Evolutionary conservation across 2,797 vertebrate species (phyloP), one percentile per base, ranked within the genome.

Genomic region (Micropoecilia bifurca): DNA sequence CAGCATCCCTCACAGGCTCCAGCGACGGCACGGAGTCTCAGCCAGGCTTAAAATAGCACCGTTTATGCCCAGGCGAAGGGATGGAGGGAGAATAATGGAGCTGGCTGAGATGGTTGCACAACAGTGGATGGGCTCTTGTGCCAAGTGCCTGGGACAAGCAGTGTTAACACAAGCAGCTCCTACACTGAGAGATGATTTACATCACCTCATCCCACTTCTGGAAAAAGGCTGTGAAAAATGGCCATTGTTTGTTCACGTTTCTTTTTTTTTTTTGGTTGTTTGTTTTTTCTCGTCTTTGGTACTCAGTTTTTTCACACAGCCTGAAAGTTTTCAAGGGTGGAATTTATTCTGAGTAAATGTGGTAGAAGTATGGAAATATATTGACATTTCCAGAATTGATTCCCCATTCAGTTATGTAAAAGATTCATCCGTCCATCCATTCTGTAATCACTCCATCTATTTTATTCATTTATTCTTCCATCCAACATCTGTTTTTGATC

Each of bases 41-140:
- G 91, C 81, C 33, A 84, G 78, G 88, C 90, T 92, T 94, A 95
- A 95, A 95, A 95, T 95, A 95, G 93, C 73, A 30, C 82, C 50
- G 83, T 89, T 92, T 93, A 89, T 90, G 85, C 75, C 92, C 82
- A 87, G 79, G 81, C 85, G 30, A 81, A 82, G 87, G 85, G 90
- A 90, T 83, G 89, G 81, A 79, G 89, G 43, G 73, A 86, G 85
- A 85, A 87, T 6, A 25, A 88, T 80, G 82, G 85, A 89, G 84
- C 89, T 90, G 87, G 90, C 90, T 85, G 80, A 77, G 83, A 87
- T 88, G 85, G 85, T 94, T 93, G 78, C 82, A 93, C 89, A 93
- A 93, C 88, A 92, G 86, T 88, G 83, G 82, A 85, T 50, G 74
- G 83, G 87, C 80, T 93, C 80, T 88, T 78, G 68, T 80, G 80